These are phyloP conservation scores for Drosophila helvetica DNA, from an alignment of 2,888 invertebrate genomes.

Conservation along the genomic window DNA sequence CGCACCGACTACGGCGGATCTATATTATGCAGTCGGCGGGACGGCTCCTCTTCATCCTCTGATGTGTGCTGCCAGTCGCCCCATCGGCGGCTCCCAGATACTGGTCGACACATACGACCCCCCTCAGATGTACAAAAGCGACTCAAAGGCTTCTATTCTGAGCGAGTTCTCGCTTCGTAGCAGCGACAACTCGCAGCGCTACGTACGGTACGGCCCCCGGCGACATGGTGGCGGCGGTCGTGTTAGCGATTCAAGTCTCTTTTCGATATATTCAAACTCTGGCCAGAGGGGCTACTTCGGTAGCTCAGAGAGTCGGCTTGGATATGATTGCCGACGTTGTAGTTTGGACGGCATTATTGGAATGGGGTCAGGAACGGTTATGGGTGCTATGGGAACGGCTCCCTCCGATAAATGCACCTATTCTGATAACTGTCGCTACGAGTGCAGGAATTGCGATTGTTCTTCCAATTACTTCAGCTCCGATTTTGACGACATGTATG, in stretches of 20 bases:
- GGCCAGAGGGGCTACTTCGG: slow-evolving; percentile 83
- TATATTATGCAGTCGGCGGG: slow-evolving; percentile 69
- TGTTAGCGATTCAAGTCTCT: slow-evolving; percentile 80
- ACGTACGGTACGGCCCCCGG: slow-evolving; percentile 57
- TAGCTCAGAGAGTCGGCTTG: slow-evolving; percentile 83
- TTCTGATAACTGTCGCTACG: slow-evolving; percentile 83
- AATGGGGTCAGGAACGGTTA: slow-evolving; percentile 10
- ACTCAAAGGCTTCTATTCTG: slow-evolving; percentile 83
- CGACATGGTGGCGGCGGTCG: slow-evolving; percentile 72
- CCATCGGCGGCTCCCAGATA: slow-evolving; percentile 82
- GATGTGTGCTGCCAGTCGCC: slow-evolving; percentile 80
- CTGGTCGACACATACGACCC: slow-evolving; percentile 79
- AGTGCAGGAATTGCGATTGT: slow-evolving; percentile 84
- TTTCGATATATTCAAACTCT: slow-evolving; percentile 76
- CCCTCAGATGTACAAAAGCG: slow-evolving; percentile 83
- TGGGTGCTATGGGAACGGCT: slow-evolving; percentile 46
- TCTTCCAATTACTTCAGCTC: slow-evolving; percentile 84
- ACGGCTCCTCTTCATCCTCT: slow-evolving; percentile 68
- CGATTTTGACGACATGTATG: slow-evolving; percentile 83
- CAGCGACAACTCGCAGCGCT: slow-evolving; percentile 82
- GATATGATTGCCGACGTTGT: slow-evolving; percentile 83
- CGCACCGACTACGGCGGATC: slow-evolving; percentile 57
- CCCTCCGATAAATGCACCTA: slow-evolving; percentile 82
- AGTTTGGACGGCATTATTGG: slow-evolving; percentile 80
- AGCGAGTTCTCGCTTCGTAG: slow-evolving; percentile 83